phyloP scores from a whole-genome alignment of 2,888 invertebrate genomes.

The Timema cristinae region DNA sequence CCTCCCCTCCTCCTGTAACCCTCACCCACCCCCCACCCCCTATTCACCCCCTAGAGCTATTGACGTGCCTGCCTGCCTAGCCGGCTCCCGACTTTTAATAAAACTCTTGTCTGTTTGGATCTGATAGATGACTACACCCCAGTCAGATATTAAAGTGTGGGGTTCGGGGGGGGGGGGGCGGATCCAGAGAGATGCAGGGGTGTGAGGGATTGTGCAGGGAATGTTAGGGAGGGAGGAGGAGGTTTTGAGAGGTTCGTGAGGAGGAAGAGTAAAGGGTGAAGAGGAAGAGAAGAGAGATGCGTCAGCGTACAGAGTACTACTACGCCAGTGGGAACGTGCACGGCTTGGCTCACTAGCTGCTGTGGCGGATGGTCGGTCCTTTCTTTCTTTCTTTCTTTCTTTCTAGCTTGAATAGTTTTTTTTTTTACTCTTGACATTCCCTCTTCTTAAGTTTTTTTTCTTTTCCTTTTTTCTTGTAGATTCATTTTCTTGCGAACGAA shows the following conservation, averaged over 20 bases:
- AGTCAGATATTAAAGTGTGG: slow-evolving; percentile 50
- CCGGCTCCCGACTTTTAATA: slow-evolving; percentile 49
- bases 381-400: slow-evolving; percentile 16
- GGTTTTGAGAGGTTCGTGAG: neutral
- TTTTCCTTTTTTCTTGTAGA: slow-evolving; percentile 12
- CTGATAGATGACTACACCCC: slow-evolving; percentile 54
- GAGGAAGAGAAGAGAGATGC: slow-evolving; percentile 24
- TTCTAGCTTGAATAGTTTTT: neutral
- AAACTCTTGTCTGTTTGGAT: slow-evolving; percentile 54
- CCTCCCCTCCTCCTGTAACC: slow-evolving; percentile 16
- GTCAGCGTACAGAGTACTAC: slow-evolving; percentile 19
- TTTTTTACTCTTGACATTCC: slow-evolving; percentile 15
- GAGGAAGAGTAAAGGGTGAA: neutral
- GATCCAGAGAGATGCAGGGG: slow-evolving; percentile 21
- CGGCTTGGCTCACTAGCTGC: slow-evolving; percentile 16
- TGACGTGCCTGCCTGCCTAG: slow-evolving; percentile 43
- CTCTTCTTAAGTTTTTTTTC: slow-evolving; percentile 18
- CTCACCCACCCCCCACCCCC: slow-evolving; percentile 23
- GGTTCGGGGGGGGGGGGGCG: slow-evolving; percentile 27
- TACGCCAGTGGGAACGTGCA: neutral
- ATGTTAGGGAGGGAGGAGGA: slow-evolving; percentile 12
- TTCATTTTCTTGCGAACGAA: slow-evolving; percentile 11
- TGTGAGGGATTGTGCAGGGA: slow-evolving; percentile 11
- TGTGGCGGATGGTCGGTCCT: slow-evolving; percentile 16
- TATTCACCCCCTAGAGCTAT: slow-evolving; percentile 37